Percentiles rank a stretch among this genome's conserved stretches.
Evolutionary conservation across 2,888 invertebrate species (phyloP).

Genomic region (Brenthis hecate): DNA sequence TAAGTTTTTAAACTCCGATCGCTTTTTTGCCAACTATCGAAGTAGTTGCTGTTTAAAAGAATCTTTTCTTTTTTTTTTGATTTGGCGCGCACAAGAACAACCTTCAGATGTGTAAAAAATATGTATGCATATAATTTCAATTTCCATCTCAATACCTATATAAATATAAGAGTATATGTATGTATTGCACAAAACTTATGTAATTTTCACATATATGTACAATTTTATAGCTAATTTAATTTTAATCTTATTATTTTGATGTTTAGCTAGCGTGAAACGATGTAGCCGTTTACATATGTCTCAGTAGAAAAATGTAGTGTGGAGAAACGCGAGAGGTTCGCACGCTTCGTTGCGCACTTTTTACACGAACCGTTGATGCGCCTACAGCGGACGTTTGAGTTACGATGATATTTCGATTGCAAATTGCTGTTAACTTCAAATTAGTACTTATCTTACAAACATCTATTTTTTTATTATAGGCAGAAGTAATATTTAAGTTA

Average conservation of each 20-base stretch:
- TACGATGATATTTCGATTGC: slow-evolving; percentile 3
- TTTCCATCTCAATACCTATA: no score
- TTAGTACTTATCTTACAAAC: background rate
- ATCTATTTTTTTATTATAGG: no score
- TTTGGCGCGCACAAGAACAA: no score
- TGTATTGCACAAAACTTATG: background rate
- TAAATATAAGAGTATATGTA: no score
- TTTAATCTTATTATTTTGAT: slow-evolving; percentile 31
- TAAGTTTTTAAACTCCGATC: no score
- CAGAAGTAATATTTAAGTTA: no score
- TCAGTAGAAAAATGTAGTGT: slow-evolving; percentile 72
- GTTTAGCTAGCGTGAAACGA: slow-evolving; percentile 67
- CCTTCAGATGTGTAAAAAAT: no score
- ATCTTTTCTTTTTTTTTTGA: no score
- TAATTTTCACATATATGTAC: slow-evolving; percentile 12
- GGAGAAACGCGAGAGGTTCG: slow-evolving; percentile 74
- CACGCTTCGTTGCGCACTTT: slow-evolving; percentile 68
- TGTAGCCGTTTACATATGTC: slow-evolving; percentile 66
- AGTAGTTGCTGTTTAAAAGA: no score
- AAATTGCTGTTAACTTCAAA: background rate
- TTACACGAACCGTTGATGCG: slow-evolving; percentile 47
- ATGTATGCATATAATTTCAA: no score
- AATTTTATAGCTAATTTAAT: slow-evolving; percentile 23
- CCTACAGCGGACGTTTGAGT: slow-evolving; percentile 30
- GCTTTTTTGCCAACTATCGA: no score